Percentiles rank a stretch among this genome's conserved stretches.
Conservation (phyloP, 2,797 vertebrate genomes). For the Taeniopygia guttata region DNA sequence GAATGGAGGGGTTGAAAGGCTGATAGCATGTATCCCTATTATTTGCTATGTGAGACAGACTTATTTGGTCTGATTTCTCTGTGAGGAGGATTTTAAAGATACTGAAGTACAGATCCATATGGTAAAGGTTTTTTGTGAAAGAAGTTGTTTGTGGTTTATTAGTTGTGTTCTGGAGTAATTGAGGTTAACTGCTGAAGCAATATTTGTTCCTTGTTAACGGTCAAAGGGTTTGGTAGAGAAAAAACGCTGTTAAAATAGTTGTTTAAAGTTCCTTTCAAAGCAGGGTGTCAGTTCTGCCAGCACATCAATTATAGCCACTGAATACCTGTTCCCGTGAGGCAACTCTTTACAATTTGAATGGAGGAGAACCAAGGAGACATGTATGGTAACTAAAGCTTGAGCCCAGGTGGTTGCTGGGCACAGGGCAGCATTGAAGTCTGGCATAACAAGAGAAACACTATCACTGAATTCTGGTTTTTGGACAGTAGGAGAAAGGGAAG, state of each 20-base stretch:
- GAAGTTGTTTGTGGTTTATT: not conserved
- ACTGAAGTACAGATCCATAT: not conserved
- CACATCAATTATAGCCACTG: not conserved
- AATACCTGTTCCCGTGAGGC: not conserved
- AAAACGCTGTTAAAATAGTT: not conserved
- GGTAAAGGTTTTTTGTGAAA: not conserved
- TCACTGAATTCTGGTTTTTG: not conserved
- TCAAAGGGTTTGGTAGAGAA: not conserved
- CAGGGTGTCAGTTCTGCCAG: not conserved
- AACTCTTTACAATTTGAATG: not conserved
- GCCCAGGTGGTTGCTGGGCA: not conserved
- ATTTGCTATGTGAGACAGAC: not conserved
- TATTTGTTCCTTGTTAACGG: not conserved
- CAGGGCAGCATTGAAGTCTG: not conserved
- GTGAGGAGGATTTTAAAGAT: not conserved
- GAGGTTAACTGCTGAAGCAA: not conserved
- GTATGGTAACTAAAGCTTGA: rapidly evolving
- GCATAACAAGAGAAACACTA: not conserved
- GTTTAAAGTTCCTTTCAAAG: not conserved
- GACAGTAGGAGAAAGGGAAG: not conserved
- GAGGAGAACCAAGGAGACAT: rapidly evolving
- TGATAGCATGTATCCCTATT: not conserved
- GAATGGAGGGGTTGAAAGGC: not conserved
- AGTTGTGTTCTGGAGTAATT: not conserved
- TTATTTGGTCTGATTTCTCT: not conserved